These are phyloP conservation scores for Tetheella fluctuosa DNA, from an alignment of 2,888 invertebrate genomes.

Conservation along the genomic window DNA sequence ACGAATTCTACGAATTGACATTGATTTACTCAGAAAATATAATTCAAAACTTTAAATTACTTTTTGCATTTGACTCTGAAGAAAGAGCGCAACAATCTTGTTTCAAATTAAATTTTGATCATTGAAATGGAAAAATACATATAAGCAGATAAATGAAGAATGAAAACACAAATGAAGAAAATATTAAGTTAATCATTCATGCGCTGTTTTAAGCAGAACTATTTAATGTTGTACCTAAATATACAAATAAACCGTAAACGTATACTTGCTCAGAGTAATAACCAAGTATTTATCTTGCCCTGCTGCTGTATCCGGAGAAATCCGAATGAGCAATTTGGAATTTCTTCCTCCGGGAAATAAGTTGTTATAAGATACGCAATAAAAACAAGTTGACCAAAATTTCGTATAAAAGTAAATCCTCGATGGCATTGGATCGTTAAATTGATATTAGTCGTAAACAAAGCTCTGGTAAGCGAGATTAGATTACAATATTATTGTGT, in stretches of 20 bases:
- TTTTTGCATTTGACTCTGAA: too few species aligned
- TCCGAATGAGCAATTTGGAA: conserved; percentile 5
- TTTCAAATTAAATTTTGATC: too few species aligned
- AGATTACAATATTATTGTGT: conserved; percentile 15
- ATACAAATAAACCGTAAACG: neutral
- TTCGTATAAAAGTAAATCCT: too few species aligned
- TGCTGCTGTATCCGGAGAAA: neutral
- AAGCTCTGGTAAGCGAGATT: conserved; percentile 26
- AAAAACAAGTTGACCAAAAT: conserved; percentile 18
- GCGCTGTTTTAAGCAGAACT: too few species aligned
- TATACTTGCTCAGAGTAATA: neutral
- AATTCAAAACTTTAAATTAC: too few species aligned
- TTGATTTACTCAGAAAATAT: too few species aligned
- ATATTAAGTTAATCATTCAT: too few species aligned
- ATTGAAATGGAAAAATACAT: too few species aligned
- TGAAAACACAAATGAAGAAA: too few species aligned
- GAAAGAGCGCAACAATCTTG: too few species aligned
- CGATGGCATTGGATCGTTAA: conserved; percentile 22
- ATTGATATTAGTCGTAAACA: conserved; percentile 39
- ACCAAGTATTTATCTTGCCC: neutral
- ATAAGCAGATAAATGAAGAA: too few species aligned
- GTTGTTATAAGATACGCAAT: neutral
- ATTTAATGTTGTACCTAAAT: neutral
- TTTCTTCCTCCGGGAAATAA: conserved; percentile 13
- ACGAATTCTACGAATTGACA: too few species aligned